phyloP scores from a whole-genome alignment of 2,797 vertebrate species.

The Phoebastria nigripes region DNA sequence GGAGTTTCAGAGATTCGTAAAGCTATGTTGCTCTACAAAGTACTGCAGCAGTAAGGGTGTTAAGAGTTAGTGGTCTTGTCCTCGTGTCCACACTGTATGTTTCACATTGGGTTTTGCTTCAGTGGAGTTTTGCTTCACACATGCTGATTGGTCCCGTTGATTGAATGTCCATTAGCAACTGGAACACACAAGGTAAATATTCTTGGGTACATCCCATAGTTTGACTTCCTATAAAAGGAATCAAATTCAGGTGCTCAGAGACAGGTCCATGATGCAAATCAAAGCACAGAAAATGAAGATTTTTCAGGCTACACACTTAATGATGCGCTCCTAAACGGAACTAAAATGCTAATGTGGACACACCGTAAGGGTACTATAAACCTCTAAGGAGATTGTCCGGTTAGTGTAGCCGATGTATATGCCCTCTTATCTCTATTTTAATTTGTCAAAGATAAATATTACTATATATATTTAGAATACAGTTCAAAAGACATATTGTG shows the following conservation, averaged over 20 bases:
- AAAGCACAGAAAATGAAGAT: neutral
- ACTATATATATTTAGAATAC: neutral
- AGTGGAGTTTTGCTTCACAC: neutral
- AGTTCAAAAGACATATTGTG: neutral
- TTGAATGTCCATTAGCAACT: neutral
- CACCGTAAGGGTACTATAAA: neutral
- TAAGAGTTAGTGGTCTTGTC: neutral
- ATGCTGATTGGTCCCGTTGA: neutral
- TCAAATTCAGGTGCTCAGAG: neutral
- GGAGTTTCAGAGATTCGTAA: neutral
- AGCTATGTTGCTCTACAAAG: accelerated
- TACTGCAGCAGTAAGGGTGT: neutral
- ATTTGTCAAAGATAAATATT: neutral
- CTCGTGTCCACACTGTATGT: neutral
- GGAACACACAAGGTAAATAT: neutral
- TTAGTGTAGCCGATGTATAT: neutral
- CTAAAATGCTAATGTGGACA: neutral
- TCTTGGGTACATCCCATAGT: neutral
- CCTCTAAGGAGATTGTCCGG: neutral
- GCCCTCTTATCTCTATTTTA: neutral
- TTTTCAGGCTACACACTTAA: neutral
- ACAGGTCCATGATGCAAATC: neutral
- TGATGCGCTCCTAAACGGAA: neutral
- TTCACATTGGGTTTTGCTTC: neutral
- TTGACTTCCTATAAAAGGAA: neutral